Evolutionary conservation across 2,888 invertebrate genomes (phyloP).

Genomic region (Axea sp.): DNA sequence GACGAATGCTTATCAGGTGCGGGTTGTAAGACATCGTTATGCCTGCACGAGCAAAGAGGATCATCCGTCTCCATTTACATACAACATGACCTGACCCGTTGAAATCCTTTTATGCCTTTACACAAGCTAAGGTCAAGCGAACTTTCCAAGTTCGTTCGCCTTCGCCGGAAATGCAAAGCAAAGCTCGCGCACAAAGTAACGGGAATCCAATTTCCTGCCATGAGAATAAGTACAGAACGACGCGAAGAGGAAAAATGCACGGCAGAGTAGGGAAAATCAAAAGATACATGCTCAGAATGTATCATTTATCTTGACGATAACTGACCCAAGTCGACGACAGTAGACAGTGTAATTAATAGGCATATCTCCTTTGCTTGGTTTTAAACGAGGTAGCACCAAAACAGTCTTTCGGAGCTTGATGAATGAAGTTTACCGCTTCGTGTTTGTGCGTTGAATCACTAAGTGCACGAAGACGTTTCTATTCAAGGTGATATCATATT

Average conservation of each 20-base stretch:
- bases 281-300: slow-evolving; percentile 32
- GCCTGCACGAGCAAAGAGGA: slow-evolving; percentile 28
- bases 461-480: slow-evolving; percentile 38
- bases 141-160: slow-evolving; percentile 31
- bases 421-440: slow-evolving; percentile 43
- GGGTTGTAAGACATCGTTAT: slow-evolving; percentile 31
- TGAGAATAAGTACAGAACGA: slow-evolving; percentile 20
- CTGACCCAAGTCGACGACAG: slow-evolving; percentile 53
- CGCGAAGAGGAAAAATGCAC: slow-evolving; percentile 6
- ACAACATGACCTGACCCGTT: slow-evolving; percentile 23
- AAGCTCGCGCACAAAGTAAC: slow-evolving; percentile 46
- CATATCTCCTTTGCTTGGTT: slow-evolving; percentile 50
- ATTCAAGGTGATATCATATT: too few relatives aligned
- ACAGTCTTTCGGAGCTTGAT: slow-evolving; percentile 41
- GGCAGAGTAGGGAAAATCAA: slow-evolving; percentile 41
- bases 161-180: slow-evolving; percentile 28
- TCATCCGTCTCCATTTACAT: slow-evolving; percentile 56
- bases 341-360: slow-evolving; percentile 53
- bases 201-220: slow-evolving; percentile 46
- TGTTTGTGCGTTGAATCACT: slow-evolving; percentile 48
- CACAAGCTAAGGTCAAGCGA: slow-evolving; percentile 43
- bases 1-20: slow-evolving; percentile 16
- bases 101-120: slow-evolving; percentile 46
- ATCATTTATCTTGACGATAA: slow-evolving; percentile 54
- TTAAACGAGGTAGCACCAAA: slow-evolving; percentile 46